phyloP scores from a whole-genome alignment of 92 coral and sea anemone genomes.

The Porites rus region DNA sequence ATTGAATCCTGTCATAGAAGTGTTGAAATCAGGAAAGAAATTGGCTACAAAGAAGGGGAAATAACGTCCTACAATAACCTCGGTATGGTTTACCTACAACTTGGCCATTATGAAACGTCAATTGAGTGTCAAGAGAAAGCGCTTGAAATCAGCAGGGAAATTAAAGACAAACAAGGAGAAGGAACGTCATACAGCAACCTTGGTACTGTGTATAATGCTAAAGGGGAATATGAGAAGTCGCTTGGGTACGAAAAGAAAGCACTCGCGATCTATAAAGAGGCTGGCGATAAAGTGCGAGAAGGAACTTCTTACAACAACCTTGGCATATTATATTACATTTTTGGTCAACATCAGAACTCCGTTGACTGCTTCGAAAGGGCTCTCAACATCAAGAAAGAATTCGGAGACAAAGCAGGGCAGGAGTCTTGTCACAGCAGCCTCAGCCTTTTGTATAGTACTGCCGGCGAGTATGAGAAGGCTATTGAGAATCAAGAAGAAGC shows the following conservation, averaged over 20 bases:
- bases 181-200: slow-evolving; percentile 45
- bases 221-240: slow-evolving; percentile 34
- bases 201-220: slow-evolving; percentile 32
- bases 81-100: slow-evolving; percentile 1
- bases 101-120: slow-evolving; percentile 17
- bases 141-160: slow-evolving; percentile 32
- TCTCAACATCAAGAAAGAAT: slow-evolving; percentile 33
- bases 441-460: slow-evolving; percentile 6
- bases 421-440: slow-evolving; percentile 30
- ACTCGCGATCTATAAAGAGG: slow-evolving; percentile 32
- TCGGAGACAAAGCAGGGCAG: slow-evolving; percentile 31
- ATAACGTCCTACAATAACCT: slow-evolving; percentile 29
- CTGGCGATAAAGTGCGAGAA: slow-evolving; percentile 48
- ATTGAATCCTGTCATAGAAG: slow-evolving; percentile 29
- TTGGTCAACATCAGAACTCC: slow-evolving; percentile 29
- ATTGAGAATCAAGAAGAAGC: slow-evolving; percentile 29
- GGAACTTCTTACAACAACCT: slow-evolving; percentile 44
- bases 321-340: slow-evolving; percentile 28
- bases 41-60: slow-evolving; percentile 39
- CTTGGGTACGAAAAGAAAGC: slow-evolving; percentile 21
- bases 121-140: slow-evolving; percentile 36
- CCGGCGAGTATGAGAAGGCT: slow-evolving; percentile 22
- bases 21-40: slow-evolving; percentile 27
- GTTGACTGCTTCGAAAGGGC: slow-evolving; percentile 26
- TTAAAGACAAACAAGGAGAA: slow-evolving; percentile 53